Conservation (phyloP, 2,888 invertebrate genomes). For the Drosophila subsilvestris region DNA sequence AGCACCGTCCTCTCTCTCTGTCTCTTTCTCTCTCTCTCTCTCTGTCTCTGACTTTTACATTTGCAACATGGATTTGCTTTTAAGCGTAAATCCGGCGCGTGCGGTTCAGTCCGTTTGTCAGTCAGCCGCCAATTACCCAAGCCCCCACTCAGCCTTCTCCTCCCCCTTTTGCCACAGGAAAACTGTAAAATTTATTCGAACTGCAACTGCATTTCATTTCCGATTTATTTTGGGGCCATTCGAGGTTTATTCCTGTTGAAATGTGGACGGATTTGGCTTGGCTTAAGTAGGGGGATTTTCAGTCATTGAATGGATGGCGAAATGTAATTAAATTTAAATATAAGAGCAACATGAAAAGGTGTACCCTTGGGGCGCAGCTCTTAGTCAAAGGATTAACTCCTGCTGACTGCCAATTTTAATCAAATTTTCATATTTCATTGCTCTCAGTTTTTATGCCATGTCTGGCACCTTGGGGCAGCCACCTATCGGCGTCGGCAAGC, state of each 20-base stretch:
- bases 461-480: constrained; percentile 8
- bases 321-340: not conserved
- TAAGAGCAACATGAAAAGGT: not conserved
- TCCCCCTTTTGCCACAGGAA: not conserved
- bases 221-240: not conserved
- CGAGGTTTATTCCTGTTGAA: not conserved
- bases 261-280: not conserved
- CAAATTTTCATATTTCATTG: constrained; percentile 27
- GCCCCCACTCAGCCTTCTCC: not conserved
- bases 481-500: constrained; percentile 19
- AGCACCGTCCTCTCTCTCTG: too few relatives aligned
- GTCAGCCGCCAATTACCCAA: not conserved
- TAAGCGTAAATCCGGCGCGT: constrained; percentile 40
- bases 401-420: constrained; percentile 12
- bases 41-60: constrained; percentile 24
- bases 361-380: not conserved
- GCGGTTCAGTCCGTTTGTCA: constrained; percentile 11
- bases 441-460: constrained; percentile 18
- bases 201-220: constrained; percentile 18
- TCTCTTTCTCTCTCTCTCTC: too few relatives aligned
- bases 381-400: not conserved
- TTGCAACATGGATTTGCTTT: constrained; percentile 66
- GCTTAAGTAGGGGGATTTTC: not conserved
- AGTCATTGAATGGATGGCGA: not conserved
- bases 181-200: constrained; percentile 10